Evolutionary conservation across 1,140 invertebrate genomes (phyloP), one percentile per base, ranked within the genome.

Genomic region (Anadara kagoshimensis): DNA sequence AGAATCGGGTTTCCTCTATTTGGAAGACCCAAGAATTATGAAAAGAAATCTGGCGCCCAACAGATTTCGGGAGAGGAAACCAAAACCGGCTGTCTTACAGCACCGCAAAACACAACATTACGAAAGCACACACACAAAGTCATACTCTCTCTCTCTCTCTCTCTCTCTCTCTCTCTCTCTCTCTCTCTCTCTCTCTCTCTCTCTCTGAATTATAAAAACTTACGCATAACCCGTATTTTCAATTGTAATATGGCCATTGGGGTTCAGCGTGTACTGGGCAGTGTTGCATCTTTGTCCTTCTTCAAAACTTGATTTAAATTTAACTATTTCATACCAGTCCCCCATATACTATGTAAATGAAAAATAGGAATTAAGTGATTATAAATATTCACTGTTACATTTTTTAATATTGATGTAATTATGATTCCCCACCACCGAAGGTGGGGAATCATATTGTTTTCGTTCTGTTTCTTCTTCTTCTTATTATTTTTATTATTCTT

Each of bases 271-370:
- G 81, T 95, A 95, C 65, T 91, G 91, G 0, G 94, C 93, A 11
- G 91, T 93, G 7, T 93, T 92, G 81, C 94, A 95, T 85, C 93
- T 94, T 26, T 94, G 94, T 4, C 92, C 93, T 36, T 93, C 90
- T 85, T 95, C 93, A 84, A 94, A 94, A 7, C 93, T 80, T 5
- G 93, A 92, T 76, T 94, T 94, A 85, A 95, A 95, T 74, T 93
- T 92, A 80, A 94, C 92, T 11, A 92, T 91, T 89, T 95, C 94
- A 79, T 93, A 95, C 94, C 94, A 95, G 78, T 91, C 91, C 3
- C 94, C 94, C 78, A 93, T 80, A 82, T 94, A 95, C 93, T 94
- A 89, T 68, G 91, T n/a, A 91, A 79, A 8, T 14, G 14, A 63
- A 78, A 77, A 88, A 84, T 67, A n/a, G 59, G 2, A 36, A 36